Evolutionary conservation across 2,113 vertebrate species (phyloP), one percentile per base, ranked within the genome.

Genomic region (Ariopsis seemanni): DNA sequence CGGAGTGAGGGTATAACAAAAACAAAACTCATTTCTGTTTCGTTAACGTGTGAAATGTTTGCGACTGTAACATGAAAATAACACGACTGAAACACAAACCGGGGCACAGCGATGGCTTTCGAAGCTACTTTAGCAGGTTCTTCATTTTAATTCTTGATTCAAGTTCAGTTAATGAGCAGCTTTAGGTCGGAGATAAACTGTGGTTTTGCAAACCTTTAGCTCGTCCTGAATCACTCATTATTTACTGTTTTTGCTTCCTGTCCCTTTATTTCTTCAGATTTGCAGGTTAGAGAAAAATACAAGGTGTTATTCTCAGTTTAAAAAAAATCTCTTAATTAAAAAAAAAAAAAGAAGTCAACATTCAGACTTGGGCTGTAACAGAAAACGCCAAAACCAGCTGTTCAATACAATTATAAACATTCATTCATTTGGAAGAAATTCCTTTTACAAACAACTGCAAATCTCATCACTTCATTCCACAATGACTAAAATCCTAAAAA

Each of bases 231-330:
- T 65, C 62, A n/a, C 3, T 0, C 8, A n/a, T 4, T 65, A 20
- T n/a, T 2, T 65, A n/a, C 1, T n/a, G 10, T 1, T 4, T 69
- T 30, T 15, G n/a, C 11, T 15, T 69, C n/a, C 2, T 5, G n/a
- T 69, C 30, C 65, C n/a, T 69, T 27, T 30, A 67, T 67, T 69
- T 69, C n/a, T 69, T 69, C 65, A 69, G n/a, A 69, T 67, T 67
- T n/a, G 60, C 20, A n/a, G 7, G n/a, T 65, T n/a, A 22, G 60
- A 63, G 2, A 58, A 58, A 58, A 25, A 10, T 25, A 42, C 42
- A 42, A 42, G 42, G 42, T 42, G 42, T 42, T 42, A 42, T 42
- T 42, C 42, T 42, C 42, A 42, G 42, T 42, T 42, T 42, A 42
- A 42, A 42, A 42, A 42, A 42, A 42, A 42, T 42, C 34, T 42